A percentile compares a stretch with the other conserved stretches of the same genome.
phyloP scores from a whole-genome alignment of 2,888 invertebrate genomes.

The Zhuqinia jingwanae region DNA sequence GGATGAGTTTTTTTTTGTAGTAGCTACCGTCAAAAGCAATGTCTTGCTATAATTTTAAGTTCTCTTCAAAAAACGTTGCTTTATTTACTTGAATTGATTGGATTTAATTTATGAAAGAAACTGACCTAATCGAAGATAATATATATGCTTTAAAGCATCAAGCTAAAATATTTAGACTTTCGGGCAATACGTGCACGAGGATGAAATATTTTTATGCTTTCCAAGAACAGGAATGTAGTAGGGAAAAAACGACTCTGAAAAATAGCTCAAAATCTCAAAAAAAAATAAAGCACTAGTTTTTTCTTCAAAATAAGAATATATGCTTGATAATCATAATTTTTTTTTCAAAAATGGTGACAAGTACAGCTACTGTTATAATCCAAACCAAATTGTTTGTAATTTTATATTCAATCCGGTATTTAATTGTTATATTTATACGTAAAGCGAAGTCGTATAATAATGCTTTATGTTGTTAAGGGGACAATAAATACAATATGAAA shows the following conservation, averaged over 20 bases:
- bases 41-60: too few relatives aligned
- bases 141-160: too few relatives aligned
- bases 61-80: too few relatives aligned
- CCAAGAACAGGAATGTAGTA: not conserved
- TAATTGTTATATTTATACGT: not conserved
- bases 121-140: too few relatives aligned
- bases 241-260: not conserved
- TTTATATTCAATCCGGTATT: not conserved
- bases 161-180: too few relatives aligned
- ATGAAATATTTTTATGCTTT: too few relatives aligned
- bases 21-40: too few relatives aligned
- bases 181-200: too few relatives aligned
- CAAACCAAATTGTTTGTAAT: not conserved
- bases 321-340: not conserved
- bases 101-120: too few relatives aligned
- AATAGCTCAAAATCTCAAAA: not conserved
- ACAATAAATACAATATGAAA: slow-evolving; percentile 44
- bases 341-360: not conserved
- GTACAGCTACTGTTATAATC: not conserved
- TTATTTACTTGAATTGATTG: too few relatives aligned
- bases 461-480: slow-evolving; percentile 60
- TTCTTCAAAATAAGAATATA: not conserved
- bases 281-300: not conserved
- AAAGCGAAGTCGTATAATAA: not conserved
- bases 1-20: too few relatives aligned